Base-by-base conservation (phyloP, 2,797 vertebrate genomes). In the Tokudaia muenninki region DNA sequence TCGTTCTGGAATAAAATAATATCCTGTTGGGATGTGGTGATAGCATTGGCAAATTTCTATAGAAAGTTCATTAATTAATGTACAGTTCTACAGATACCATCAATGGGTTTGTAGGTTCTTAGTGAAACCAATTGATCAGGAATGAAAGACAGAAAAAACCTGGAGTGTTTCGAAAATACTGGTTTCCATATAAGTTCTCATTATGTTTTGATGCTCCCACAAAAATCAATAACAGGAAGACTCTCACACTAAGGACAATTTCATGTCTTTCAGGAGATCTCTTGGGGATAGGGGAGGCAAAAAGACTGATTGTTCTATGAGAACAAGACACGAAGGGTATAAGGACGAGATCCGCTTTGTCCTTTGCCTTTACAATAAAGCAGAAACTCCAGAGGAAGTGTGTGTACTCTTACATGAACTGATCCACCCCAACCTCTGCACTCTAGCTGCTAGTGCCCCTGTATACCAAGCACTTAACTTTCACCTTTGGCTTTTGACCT, bases 351-450 rank as follows among this genome's bases (percentile, higher is more conserved):
- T 26, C 4, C 47, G 72, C 10, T 1, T 29, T 55, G 14, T 2
- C 12, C 21, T 9, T 87, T 87, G 4, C 29, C 34, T 50, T 67
- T 87, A 37, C 8, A 55, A 87, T 37, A 55, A 72, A 87, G 10
- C 55, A 55, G 65, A 72, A 17, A 29, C 22, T 29, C 4, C 34
- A 19, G 50, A 41, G 4, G 4, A 29, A 55, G 9, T 0, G 0
- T 7, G 5, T 29, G 1, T 4, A 57, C 14, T 1, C 67, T 80
- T 41, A 22, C 8, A 57, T 26, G 7, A 4, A 72, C 9, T n/a
- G 22, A 7, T 19, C 17, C 8, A 3, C 1, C 1, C n/a, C 22
- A 55, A 10, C 8, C 0, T 31, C 22, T 87, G 22, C 1, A 26
- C 65, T 52, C 3, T 1, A 22, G 31, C 21, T 37, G 31, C 47